phyloP scores from a whole-genome alignment of 2,113 vertebrate genomes.

The Sitta europaea region DNA sequence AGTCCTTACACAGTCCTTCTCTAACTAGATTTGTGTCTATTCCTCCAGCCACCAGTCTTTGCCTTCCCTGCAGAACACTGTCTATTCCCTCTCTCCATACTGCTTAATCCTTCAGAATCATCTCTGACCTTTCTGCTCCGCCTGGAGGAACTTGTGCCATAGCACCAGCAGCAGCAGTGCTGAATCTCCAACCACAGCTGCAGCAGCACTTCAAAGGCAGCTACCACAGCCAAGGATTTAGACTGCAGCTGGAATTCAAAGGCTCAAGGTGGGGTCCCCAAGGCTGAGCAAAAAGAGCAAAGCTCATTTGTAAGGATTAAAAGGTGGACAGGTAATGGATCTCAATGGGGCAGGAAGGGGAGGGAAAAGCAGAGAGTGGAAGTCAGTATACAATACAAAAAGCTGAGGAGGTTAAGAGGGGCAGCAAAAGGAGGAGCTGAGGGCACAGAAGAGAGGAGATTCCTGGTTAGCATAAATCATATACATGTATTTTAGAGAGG shows the following conservation, averaged over 20 bases:
- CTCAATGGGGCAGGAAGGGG: slow-evolving; percentile 1
- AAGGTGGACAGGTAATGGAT: slow-evolving; percentile 59
- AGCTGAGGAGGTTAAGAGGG: slow-evolving; percentile 55
- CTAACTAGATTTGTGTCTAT: neutral
- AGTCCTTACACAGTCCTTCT: neutral
- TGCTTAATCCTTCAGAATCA: neutral
- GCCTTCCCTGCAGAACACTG: neutral
- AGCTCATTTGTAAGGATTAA: slow-evolving; percentile 67
- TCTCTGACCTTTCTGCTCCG: neutral
- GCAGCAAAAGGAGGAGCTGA: slow-evolving; percentile 21
- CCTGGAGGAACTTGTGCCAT: neutral
- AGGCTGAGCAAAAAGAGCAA: slow-evolving; percentile 20
- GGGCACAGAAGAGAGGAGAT: slow-evolving; percentile 6
- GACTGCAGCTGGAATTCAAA: slow-evolving; percentile 19
- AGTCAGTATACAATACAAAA: slow-evolving; percentile 54
- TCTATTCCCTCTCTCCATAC: neutral
- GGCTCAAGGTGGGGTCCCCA: neutral
- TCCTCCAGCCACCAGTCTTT: neutral
- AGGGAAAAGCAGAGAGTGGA: slow-evolving; percentile 33
- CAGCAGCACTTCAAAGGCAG: slow-evolving; percentile 35
- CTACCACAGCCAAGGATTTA: neutral
- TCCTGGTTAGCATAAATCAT: slow-evolving; percentile 1
- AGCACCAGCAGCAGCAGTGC: neutral
- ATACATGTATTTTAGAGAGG: neutral
- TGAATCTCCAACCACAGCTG: neutral